These are phyloP conservation scores for Mesochorus sp. DNA, from an alignment of 2,888 invertebrate genomes.

Conservation along the genomic window DNA sequence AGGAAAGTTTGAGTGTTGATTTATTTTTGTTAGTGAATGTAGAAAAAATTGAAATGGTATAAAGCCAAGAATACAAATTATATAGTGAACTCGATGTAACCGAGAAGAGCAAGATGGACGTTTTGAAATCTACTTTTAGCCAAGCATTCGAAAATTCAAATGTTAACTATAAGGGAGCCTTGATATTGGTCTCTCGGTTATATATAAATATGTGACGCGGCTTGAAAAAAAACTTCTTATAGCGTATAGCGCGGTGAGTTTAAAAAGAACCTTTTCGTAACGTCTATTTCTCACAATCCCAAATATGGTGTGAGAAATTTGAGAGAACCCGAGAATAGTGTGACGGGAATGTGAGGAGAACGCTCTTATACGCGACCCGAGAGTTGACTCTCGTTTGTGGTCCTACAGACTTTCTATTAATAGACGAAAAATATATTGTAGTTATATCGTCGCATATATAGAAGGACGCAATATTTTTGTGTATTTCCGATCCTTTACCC, in stretches of 20 bases:
- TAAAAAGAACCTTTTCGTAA: constrained; percentile 52
- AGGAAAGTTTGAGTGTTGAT: no score
- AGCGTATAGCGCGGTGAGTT: constrained; percentile 13
- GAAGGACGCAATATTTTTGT: constrained; percentile 73
- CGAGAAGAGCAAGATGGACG: background rate
- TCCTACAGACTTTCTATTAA: constrained; percentile 73
- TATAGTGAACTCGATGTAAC: background rate
- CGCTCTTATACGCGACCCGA: constrained; percentile 18
- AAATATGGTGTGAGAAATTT: constrained; percentile 81
- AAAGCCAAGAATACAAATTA: background rate
- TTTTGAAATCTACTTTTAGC: constrained; percentile 52
- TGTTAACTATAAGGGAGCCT: constrained; percentile 30
- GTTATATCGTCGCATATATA: constrained; percentile 70
- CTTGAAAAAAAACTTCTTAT: background rate
- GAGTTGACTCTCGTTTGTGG: constrained; percentile 32
- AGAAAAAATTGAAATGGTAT: no score
- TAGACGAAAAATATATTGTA: constrained; percentile 80
- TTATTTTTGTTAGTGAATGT: no score
- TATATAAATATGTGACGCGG: background rate
- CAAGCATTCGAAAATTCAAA: constrained; percentile 35
- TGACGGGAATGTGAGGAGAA: constrained; percentile 75
- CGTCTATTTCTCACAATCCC: constrained; percentile 74
- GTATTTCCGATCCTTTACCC: background rate
- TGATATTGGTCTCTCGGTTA: constrained; percentile 2
- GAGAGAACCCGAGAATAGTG: constrained; percentile 82